Conservation (phyloP, 2,797 vertebrate species). For the Enteromius afrohamiltoni region DNA sequence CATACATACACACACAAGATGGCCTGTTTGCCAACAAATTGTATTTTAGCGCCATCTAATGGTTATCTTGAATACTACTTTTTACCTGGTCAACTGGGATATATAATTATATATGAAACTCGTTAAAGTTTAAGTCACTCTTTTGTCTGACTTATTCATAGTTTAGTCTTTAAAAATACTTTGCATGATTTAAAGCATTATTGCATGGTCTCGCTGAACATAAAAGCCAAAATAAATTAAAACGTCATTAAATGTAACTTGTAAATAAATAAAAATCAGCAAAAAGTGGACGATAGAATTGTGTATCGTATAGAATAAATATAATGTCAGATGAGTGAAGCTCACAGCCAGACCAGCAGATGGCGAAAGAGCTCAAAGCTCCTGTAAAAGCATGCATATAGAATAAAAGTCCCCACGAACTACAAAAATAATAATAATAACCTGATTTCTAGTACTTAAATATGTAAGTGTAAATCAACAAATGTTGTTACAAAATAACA, state of each 20-base stretch:
- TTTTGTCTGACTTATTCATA: not conserved
- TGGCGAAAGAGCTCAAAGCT: not conserved
- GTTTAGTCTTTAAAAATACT: not conserved
- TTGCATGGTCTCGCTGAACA: not conserved
- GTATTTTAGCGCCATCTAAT: slow-evolving; percentile 46
- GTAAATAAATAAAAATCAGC: not conserved
- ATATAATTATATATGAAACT: not conserved
- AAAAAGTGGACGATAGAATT: not conserved
- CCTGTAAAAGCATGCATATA: not conserved
- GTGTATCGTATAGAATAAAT: not conserved
- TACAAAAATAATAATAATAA: not conserved
- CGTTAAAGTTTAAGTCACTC: not conserved
- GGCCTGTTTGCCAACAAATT: not conserved
- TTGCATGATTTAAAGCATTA: not conserved
- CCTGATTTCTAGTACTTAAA: not conserved
- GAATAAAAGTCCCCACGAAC: not conserved
- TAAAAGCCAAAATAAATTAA: not conserved
- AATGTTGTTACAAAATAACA: not conserved
- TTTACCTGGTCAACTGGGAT: not conserved
- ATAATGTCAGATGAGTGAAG: not conserved
- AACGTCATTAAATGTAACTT: not conserved
- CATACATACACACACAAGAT: too few species aligned
- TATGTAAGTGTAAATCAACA: not conserved
- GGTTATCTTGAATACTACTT: slow-evolving; percentile 9
- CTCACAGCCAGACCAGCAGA: not conserved